Evolutionary conservation across 2,888 invertebrate species (phyloP).

Genomic region (Acheta domesticus): DNA sequence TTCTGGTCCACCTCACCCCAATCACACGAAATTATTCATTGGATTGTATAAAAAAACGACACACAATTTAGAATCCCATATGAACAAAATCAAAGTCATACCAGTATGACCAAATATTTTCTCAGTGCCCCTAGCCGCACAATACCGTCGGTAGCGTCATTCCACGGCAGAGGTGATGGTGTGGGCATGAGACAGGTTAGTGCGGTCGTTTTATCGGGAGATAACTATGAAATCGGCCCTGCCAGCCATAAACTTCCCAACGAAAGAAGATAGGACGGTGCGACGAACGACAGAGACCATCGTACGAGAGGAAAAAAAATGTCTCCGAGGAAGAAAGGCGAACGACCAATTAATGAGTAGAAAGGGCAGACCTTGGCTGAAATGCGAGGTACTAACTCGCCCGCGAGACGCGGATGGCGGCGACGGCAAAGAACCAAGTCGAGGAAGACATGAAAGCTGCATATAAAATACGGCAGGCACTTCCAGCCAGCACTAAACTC

Average conservation of each 20-base stretch:
- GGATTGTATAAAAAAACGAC: not conserved
- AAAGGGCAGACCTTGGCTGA: not conserved
- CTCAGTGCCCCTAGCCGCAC: too few species aligned
- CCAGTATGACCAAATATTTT: not conserved
- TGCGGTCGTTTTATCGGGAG: not conserved
- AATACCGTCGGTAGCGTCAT: too few species aligned
- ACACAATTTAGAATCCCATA: not conserved
- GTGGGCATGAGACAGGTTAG: not conserved
- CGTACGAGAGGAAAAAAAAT: not conserved
- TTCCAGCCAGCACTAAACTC: too few species aligned
- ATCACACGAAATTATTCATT: not conserved
- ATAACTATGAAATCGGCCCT: not conserved
- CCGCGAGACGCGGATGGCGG: too few species aligned
- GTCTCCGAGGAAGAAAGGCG: not conserved
- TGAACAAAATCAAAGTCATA: not conserved
- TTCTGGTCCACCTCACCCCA: not conserved
- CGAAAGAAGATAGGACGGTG: not conserved
- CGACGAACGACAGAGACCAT: not conserved
- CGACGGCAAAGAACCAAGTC: too few species aligned
- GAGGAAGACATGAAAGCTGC: too few species aligned
- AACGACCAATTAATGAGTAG: conserved; percentile 18
- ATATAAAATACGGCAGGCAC: too few species aligned
- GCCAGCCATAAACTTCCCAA: not conserved
- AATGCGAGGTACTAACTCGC: too few species aligned
- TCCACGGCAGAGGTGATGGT: too few species aligned